These are phyloP conservation scores for Alauda arvensis DNA, from an alignment of 2,797 vertebrate genomes.

Conservation along the genomic window DNA sequence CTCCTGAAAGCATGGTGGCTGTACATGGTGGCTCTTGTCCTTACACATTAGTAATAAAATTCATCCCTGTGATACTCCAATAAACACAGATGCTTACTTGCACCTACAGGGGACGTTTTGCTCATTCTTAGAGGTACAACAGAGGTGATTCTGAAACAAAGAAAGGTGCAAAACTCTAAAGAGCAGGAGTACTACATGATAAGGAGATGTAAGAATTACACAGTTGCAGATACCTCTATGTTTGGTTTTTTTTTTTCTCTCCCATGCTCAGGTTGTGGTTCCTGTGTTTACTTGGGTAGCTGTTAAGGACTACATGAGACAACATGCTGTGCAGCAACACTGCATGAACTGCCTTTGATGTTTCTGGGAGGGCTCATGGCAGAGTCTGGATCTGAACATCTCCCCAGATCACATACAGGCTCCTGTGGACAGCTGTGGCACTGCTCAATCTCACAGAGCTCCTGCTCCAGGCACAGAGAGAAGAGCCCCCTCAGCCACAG, in stretches of 20 bases:
- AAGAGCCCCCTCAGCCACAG: background rate
- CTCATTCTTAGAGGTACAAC: background rate
- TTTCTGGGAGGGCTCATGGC: background rate
- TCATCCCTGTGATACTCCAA: background rate
- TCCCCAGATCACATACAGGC: background rate
- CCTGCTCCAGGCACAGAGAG: background rate
- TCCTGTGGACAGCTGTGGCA: background rate
- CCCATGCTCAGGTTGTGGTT: background rate
- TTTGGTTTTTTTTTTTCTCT: background rate
- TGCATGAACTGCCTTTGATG: background rate
- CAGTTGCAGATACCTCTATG: background rate
- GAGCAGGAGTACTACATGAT: background rate
- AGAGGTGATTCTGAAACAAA: background rate
- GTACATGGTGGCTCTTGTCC: background rate
- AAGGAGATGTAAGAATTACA: background rate
- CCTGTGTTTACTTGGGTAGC: background rate
- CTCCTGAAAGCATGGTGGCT: background rate
- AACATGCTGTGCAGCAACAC: background rate
- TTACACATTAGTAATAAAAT: background rate
- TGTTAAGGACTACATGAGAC: background rate
- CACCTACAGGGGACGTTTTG: background rate
- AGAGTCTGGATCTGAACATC: background rate
- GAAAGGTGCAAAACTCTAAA: background rate
- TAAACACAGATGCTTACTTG: background rate
- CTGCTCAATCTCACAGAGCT: accelerated